Base-by-base conservation (phyloP, 2,797 vertebrate species). In the Syngnathus acus region DNA sequence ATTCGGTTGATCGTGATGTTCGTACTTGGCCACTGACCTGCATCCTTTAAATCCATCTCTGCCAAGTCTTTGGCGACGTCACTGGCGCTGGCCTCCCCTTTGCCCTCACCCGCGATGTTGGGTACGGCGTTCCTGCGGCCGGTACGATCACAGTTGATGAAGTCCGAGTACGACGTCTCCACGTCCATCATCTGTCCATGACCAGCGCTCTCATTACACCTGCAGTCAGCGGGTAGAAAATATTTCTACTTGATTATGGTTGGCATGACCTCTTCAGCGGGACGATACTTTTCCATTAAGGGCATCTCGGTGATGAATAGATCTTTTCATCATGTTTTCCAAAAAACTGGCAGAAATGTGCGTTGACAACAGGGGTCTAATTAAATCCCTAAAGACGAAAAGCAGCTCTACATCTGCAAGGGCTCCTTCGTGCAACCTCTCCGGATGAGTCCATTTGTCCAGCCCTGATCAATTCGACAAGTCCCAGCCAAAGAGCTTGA, bases 111-210 rank as follows among this genome's bases (percentile, higher is more conserved):
- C 19, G 90, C 78, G 85, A 99, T 97, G 89, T 98, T 95, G 0
- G 95, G 94, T 73, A 98, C 92, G 0, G 97, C 97, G 62, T 99
- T 98, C 90, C 97, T 94, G 75, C 97, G 94, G 71, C 97, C 96
- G 0, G 94, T 94, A 69, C 97, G 92, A 84, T 97, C 95, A 39
- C 94, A 97, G 90, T 92, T 92, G 84, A 98, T 97, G 75, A 98
- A 99, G 82, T 99, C 96, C 0, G 92, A 93, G 88, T 97, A 98
- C 37, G 94, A 94, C 88, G 94, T 89, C 92, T 96, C 95, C 77
- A 95, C 93, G 85, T 99, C 96, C 96, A 98, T 98, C 91, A 93
- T 85, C 91, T 94, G 89, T 85, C 87, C 90, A 83, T 92, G 93
- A 94, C 95, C 78, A 87, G 92, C 78, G 75, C 79, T 86, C 62